Base-by-base conservation (phyloP, 2,797 vertebrate genomes). In the Sebastiscus albofasciatus region DNA sequence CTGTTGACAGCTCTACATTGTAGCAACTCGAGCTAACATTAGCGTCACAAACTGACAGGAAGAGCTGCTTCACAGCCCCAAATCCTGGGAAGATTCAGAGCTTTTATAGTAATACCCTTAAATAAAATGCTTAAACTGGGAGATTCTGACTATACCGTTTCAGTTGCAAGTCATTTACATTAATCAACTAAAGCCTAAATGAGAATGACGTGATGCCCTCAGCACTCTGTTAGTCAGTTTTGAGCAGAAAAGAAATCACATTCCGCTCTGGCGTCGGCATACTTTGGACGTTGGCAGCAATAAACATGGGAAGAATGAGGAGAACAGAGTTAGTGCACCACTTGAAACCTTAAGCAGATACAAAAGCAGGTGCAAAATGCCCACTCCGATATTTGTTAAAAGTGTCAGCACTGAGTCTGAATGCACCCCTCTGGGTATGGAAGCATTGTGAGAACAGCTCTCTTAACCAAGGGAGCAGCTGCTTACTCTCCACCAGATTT, bases 341-440 rank as follows among this genome's bases (percentile, higher is more conserved):
- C 55, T 71, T 34, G 9, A 60, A 75, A 79, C 31, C 54, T 60
- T n/a, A 36, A 55, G 39, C 42, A 67, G 34, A 75, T 67, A 26
- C 31, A 70, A 71, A 60, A 33, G 18, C 67, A 75, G 61, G 39
- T 75, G 42, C 66, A 71, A 70, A 36, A 76, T 80, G 62, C 29
- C 46, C 61, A 52, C 27, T 24, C 4, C 22, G 4, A 22, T 22
- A 20, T 70, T 71, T 62, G 67, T 69, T 61, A 34, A 34, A 72
- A 62, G 64, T 58, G 27, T 13, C 58, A 60, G 6, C 64, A 62
- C 26, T 58, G 24, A 29, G 55, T 54, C 20, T 55, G 79, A 79
- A 67, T 72, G 67, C 64, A 22, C 16, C 18, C 70, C 74, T 71
- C 33, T 71, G 34, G 70, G 46, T 59, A 52, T 52, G 24, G 65